Conservation (phyloP, 2,888 invertebrate genomes). For the Marasmarcha lunaedactyla region DNA sequence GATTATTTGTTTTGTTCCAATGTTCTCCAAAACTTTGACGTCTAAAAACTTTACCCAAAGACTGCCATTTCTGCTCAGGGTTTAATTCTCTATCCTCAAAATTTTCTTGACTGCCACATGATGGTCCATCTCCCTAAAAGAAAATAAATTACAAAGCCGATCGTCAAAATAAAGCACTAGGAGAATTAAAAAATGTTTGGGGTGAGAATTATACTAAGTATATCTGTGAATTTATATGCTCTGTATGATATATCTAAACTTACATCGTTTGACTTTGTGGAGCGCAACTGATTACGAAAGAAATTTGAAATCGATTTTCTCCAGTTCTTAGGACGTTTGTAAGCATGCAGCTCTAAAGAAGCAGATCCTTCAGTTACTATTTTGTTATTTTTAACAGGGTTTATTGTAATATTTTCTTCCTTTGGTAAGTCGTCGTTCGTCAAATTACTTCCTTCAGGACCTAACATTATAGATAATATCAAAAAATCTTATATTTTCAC, state of each 20-base stretch:
- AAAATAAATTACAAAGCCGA: too few species aligned
- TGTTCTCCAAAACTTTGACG: conserved; percentile 54
- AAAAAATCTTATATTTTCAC: conserved; percentile 26
- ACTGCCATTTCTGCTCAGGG: conserved; percentile 62
- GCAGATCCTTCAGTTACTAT: conserved; percentile 33
- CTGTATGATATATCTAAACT: conserved; percentile 22
- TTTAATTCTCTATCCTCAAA: conserved; percentile 45
- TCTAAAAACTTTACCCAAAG: conserved; percentile 56
- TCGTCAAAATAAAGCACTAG: too few species aligned
- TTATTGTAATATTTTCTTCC: conserved; percentile 24
- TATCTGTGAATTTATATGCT: too few species aligned
- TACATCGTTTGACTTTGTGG: conserved; percentile 58
- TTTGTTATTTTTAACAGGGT: conserved; percentile 32
- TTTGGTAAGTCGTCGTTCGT: conserved; percentile 22
- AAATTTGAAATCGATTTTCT: conserved; percentile 58
- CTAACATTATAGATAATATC: conserved; percentile 36
- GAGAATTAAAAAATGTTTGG: too few species aligned
- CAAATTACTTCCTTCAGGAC: conserved; percentile 45
- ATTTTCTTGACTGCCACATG: conserved; percentile 36
- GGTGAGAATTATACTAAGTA: too few species aligned
- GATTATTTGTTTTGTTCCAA: conserved; percentile 36
- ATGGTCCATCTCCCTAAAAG: conserved; percentile 48
- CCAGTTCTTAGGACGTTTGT: conserved; percentile 51
- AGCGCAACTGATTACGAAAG: conserved; percentile 51
- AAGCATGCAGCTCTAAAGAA: conserved; percentile 40